These are phyloP conservation scores for Lanistes nyassanus DNA, from an alignment of 1,140 invertebrate genomes.

Conservation along the genomic window DNA sequence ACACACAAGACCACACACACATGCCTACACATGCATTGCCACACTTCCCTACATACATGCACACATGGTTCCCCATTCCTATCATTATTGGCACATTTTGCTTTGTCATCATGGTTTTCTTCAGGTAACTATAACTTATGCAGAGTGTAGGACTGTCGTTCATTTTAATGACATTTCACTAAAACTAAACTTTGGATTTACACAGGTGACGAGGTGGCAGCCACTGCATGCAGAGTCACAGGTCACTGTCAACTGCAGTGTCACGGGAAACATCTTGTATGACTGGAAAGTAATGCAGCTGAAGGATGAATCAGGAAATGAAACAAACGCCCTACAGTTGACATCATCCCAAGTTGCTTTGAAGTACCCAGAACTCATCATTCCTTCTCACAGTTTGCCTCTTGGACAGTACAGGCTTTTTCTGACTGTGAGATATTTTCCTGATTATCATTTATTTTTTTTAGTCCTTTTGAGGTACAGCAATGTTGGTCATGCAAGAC, in stretches of 20 bases:
- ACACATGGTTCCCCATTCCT: too few relatives aligned
- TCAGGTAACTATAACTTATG: too few relatives aligned
- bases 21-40: background rate
- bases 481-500: background rate
- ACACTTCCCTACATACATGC: background rate
- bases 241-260: constrained; percentile 6
- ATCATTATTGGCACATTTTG: too few relatives aligned
- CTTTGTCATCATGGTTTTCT: background rate
- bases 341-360: background rate
- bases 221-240: constrained; percentile 5
- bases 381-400: constrained; percentile 7
- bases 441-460: background rate
- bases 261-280: background rate
- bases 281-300: background rate
- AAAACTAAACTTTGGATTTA: too few relatives aligned
- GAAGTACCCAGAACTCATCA: background rate
- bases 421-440: background rate
- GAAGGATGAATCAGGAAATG: background rate
- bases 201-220: constrained; percentile 3
- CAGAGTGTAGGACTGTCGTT: too few relatives aligned
- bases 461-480: background rate
- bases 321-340: background rate
- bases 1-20: background rate
- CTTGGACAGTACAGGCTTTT: background rate
- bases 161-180: too few relatives aligned